Base-by-base conservation (phyloP, 2,797 vertebrate genomes). In the Limnodromus scolopaceus region DNA sequence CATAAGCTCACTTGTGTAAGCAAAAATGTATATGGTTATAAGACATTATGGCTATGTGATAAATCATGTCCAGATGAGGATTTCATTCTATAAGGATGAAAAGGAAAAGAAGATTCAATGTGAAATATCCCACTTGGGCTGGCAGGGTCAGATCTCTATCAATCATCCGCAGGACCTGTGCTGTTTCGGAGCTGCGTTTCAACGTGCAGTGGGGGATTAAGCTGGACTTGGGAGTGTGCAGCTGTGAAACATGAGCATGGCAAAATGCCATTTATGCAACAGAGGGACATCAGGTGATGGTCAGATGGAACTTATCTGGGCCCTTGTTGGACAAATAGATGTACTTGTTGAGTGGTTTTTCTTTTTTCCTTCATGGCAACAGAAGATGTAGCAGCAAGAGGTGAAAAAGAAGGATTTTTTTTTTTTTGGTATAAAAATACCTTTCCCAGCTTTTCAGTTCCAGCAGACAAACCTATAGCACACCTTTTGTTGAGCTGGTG, bases 101-200 rank as follows among this genome's bases (percentile, higher is more conserved):
- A 86, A 84, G 30, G 57, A 70, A 80, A 68, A 64, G 57, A 65
- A 87, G 48, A 68, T 74, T 46, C 27, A 20, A 9, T 19, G 34
- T 58, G 83, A 84, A 94, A 30, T 34, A 63, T 23, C 48, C 53
- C 6, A 3, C 36, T 45, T 3, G 2, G 32, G 23, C 32, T 87
- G 60, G 6, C 22, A 58, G 60, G 48, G 54, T 46, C 49, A 75
- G 23, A 25, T 63, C 54, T 38, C 64, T 61, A 4, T 43, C 69
- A 46, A 25, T 63, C 63, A 79, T n/a, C 43, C 39, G 22, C 30
- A 72, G 76, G 41, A 38, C 32, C 28, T 39, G 39, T 55, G 11
- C 32, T 2, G 2, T 86, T 79, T 43, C 3, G 0, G 64, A 61
- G 41, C 43, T 60, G 28, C 0, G 0, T 75, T 65, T 77, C 18